These are phyloP conservation scores for Zygothrica quintamaculata DNA, from an alignment of 2,888 invertebrate species.

Conservation along the genomic window DNA sequence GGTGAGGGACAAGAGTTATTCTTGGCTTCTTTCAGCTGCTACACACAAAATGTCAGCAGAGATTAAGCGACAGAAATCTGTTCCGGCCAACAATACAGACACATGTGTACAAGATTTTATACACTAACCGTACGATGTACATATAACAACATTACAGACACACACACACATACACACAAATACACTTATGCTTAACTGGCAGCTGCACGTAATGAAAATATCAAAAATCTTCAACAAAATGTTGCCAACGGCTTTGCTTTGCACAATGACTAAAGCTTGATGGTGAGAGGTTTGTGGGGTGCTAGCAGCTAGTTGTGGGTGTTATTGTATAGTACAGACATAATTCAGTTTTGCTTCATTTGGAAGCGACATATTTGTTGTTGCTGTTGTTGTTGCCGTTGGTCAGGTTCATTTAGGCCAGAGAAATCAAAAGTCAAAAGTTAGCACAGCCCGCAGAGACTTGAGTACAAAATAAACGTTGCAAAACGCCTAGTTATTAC, in stretches of 20 bases:
- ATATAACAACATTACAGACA: slow-evolving; percentile 11
- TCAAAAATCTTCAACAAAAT: slow-evolving; percentile 75
- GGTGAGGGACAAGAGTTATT: slow-evolving; percentile 21
- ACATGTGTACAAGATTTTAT: slow-evolving; percentile 60
- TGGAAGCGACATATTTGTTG: slow-evolving; percentile 57
- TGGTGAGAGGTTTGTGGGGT: neutral
- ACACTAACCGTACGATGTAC: slow-evolving; percentile 28
- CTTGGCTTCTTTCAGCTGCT: slow-evolving; percentile 31
- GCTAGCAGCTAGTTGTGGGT: neutral
- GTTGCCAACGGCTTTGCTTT: slow-evolving; percentile 59
- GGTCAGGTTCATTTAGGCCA: slow-evolving; percentile 73
- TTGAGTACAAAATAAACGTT: slow-evolving; percentile 62
- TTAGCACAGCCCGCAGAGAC: slow-evolving; percentile 52
- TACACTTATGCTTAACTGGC: slow-evolving; percentile 46
- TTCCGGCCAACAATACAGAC: slow-evolving; percentile 17
- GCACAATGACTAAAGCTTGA: slow-evolving; percentile 13
- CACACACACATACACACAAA: slow-evolving; percentile 11
- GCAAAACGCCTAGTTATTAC: slow-evolving; percentile 63
- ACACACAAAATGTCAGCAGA: slow-evolving; percentile 71
- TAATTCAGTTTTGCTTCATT: slow-evolving; percentile 66
- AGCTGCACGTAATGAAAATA: slow-evolving; percentile 80
- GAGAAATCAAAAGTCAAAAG: slow-evolving; percentile 77
- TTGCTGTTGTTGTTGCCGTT: slow-evolving; percentile 30
- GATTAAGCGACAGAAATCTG: slow-evolving; percentile 70
- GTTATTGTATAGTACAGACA: slow-evolving; percentile 28